Evolutionary conservation across 2,113 vertebrate species (phyloP).

Genomic region (Columbina picui): DNA sequence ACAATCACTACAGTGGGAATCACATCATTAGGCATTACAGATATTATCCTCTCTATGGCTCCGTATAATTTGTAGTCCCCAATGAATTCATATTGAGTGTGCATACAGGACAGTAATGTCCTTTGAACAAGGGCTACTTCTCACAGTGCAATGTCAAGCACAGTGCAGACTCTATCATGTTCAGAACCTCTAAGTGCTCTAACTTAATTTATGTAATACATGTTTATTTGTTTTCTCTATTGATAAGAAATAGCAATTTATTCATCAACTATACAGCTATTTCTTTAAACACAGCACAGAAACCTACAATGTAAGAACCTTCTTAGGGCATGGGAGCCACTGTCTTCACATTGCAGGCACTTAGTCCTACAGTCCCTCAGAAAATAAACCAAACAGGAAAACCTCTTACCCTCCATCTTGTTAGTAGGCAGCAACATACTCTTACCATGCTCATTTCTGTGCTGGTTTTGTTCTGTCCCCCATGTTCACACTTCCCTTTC

Average conservation of each 20-base stretch:
- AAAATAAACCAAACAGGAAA: background rate
- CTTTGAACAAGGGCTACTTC: background rate
- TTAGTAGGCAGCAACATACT: background rate
- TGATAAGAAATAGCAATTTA: background rate
- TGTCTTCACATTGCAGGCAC: background rate
- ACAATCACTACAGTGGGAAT: background rate
- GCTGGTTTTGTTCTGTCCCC: background rate
- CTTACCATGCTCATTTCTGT: background rate
- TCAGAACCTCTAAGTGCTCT: background rate
- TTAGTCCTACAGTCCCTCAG: background rate
- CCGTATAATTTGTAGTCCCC: background rate
- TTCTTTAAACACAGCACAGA: background rate
- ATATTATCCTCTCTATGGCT: background rate
- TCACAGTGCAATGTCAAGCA: background rate
- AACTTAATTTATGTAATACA: background rate
- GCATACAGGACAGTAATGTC: background rate
- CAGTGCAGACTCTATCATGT: fast-evolving
- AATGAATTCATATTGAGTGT: background rate
- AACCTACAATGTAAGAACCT: background rate
- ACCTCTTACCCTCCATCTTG: background rate
- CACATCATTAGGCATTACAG: background rate
- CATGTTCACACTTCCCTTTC: background rate
- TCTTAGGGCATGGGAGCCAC: background rate
- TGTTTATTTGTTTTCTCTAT: background rate
- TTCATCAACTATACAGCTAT: background rate